Evolutionary conservation across 2,113 vertebrate species (phyloP), one percentile per base, ranked within the genome.

Genomic region (Melanotaenia duboulayi): DNA sequence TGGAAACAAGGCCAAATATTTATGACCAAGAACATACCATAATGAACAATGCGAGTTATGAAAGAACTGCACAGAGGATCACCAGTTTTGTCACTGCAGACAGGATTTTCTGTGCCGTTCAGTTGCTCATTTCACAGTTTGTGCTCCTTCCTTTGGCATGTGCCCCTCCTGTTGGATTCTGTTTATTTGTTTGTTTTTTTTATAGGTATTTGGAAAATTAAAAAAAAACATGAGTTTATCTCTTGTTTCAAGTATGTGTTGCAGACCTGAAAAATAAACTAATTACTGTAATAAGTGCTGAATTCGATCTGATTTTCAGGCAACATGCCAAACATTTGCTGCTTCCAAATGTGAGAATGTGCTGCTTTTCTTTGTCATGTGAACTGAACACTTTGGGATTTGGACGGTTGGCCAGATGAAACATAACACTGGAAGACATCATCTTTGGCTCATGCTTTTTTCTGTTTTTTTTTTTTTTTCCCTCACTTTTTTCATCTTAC

Each of bases 1-100:
- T 62, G 86, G 88, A 80, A 87, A 90, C 87, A 25, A 81, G 78
- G 73, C 79, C 84, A 90, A 91, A 91, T 88, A 90, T 81, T 82
- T 81, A 79, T 80, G 77, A 71, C 78, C 44, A 66, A 71, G 83
- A 81, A 76, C 89, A 83, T 90, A 87, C 88, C 74, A 86, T 87
- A 87, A 88, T 83, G 84, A 90, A 92, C 91, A 92, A 85, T 90
- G 71, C 73, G 51, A 16, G 65, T 83, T 82, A 74, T 85, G 81
- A 83, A 78, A 75, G 81, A 60, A 42, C 51, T 56, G 83, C 82
- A 87, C 82, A 87, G 81, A 90, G 85, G 80, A 76, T 61, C 65
- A 74, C 48, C 58, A 39, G 64, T 76, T 70, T 79, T 25, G n/a
- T 70, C 71, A 22, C 76, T 70, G 66, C 51, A 64, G 77, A 54